phyloP scores from a whole-genome alignment of 2,888 invertebrate species.

The Norana najaformis region DNA sequence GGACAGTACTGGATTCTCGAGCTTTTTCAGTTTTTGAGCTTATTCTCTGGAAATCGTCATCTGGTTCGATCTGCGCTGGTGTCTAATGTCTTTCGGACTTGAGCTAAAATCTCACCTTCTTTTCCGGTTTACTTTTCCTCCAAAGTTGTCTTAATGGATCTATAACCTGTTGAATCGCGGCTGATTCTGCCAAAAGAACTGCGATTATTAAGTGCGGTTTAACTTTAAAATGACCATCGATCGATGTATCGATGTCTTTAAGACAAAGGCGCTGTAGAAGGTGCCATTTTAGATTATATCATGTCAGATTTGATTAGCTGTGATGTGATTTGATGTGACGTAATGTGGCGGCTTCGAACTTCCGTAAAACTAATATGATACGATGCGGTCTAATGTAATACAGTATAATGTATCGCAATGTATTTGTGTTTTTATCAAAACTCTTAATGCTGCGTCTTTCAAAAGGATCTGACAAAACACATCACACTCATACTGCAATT shows the following conservation, averaged over 20 bases:
- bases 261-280: background rate
- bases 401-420: background rate
- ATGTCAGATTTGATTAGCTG: background rate
- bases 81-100: too few species aligned
- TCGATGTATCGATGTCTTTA: background rate
- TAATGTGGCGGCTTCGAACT: too few species aligned
- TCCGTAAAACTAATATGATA: too few species aligned
- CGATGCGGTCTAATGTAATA: background rate
- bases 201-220: too few species aligned
- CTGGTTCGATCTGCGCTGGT: too few species aligned
- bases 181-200: too few species aligned
- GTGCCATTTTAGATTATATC: background rate
- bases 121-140: background rate
- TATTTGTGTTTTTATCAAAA: too few species aligned
- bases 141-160: background rate
- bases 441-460: too few species aligned
- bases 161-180: background rate
- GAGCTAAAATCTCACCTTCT: background rate
- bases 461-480: too few species aligned
- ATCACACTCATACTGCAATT: too few species aligned
- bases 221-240: background rate
- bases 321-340: background rate
- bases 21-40: background rate
- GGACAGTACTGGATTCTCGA: background rate
- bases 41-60: background rate